A percentile compares a stretch with the other conserved stretches of the same genome.
Evolutionary conservation across 2,888 invertebrate species (phyloP).

Genomic region (Campaea margaritaria): DNA sequence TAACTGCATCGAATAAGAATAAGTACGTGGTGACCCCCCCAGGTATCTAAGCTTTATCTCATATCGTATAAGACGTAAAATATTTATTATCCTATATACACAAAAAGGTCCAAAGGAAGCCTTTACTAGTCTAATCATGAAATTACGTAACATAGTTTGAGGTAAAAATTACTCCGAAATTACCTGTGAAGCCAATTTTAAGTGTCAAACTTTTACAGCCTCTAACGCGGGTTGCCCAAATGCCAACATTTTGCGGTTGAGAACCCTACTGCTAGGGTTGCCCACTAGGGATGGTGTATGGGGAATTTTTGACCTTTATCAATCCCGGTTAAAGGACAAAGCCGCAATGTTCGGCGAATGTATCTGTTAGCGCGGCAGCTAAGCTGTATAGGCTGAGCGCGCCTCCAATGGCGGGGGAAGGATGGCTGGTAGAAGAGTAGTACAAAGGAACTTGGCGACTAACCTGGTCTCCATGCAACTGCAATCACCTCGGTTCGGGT

Average conservation of each 20-base stretch:
- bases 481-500: too few relatives aligned
- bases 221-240: conserved; percentile 9
- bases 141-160: not conserved
- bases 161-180: not conserved
- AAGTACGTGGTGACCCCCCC: too few relatives aligned
- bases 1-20: too few relatives aligned
- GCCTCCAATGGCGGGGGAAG: too few relatives aligned
- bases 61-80: too few relatives aligned
- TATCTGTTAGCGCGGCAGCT: conserved; percentile 1
- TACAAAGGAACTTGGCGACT: too few relatives aligned
- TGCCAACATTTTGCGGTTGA: conserved; percentile 11
- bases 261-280: not conserved
- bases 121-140: not conserved
- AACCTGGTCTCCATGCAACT: too few relatives aligned
- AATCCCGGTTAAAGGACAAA: conserved; percentile 6
- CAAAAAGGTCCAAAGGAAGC: too few relatives aligned
- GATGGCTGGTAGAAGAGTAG: too few relatives aligned
- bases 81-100: too few relatives aligned
- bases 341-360: not conserved
- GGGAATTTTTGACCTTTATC: conserved; percentile 24
- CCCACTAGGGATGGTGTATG: not conserved
- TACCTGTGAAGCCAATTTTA: conserved; percentile 9
- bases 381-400: too few relatives aligned
- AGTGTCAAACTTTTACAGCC: conserved; percentile 6
- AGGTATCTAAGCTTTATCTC: too few relatives aligned